A percentile compares a stretch with the other conserved stretches of the same genome.
These are phyloP conservation scores for Glossophaga mutica DNA, from an alignment of 2,797 vertebrate genomes.

Conservation along the genomic window DNA sequence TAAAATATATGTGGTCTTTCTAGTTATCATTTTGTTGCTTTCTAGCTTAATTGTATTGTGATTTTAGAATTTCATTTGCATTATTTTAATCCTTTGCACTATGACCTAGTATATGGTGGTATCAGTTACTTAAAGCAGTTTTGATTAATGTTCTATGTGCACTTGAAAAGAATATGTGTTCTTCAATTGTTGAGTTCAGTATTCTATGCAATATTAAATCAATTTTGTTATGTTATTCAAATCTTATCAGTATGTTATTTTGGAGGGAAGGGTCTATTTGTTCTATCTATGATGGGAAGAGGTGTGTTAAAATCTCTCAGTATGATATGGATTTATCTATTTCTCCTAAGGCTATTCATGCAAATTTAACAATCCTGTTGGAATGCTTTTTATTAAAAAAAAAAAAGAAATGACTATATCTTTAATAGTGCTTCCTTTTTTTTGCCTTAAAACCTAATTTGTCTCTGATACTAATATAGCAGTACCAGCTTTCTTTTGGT, in stretches of 20 bases:
- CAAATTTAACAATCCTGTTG: neutral
- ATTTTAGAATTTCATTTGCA: conserved; percentile 24
- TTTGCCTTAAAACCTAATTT: conserved; percentile 17
- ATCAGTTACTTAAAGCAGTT: neutral
- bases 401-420: neutral
- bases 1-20: neutral
- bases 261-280: neutral
- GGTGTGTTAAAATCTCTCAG: neutral
- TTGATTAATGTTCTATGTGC: conserved; percentile 2
- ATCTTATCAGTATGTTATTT: neutral
- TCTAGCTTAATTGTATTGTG: conserved; percentile 16
- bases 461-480: conserved; percentile 13
- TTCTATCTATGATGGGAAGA: neutral
- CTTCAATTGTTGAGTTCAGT: neutral
- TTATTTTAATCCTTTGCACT: conserved; percentile 27
- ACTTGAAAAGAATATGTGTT: conserved; percentile 4
- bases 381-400: neutral
- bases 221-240: neutral
- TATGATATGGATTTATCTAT: conserved; percentile 25
- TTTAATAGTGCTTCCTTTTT: neutral
- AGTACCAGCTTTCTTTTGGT: neutral
- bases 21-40: conserved; percentile 33
- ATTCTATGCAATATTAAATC: neutral
- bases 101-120: neutral
- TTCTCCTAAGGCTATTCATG: conserved; percentile 19